These are phyloP conservation scores for Drosophila imparisetae DNA, from an alignment of 2,888 invertebrate genomes.

Conservation along the genomic window DNA sequence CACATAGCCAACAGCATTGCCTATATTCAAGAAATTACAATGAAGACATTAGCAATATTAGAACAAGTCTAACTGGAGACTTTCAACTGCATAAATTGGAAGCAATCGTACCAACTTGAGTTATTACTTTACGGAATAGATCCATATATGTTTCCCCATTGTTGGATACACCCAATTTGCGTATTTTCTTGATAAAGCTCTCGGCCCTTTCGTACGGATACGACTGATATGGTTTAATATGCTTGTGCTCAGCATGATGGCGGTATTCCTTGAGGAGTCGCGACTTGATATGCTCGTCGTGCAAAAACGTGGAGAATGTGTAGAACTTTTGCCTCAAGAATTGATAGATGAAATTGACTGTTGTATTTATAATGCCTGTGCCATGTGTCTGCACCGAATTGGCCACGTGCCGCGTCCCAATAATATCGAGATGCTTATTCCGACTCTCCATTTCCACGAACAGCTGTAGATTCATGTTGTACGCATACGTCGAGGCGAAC, in stretches of 20 bases:
- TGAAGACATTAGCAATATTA: background rate
- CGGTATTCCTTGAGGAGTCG: conserved; percentile 94
- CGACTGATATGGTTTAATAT: conserved; percentile 65
- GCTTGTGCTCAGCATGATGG: conserved; percentile 89
- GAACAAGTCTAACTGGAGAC: background rate
- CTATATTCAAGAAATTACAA: conserved; percentile 44
- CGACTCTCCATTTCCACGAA: conserved; percentile 96
- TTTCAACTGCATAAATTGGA: background rate
- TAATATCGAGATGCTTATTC: conserved; percentile 97
- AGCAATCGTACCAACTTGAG: conserved; percentile 91
- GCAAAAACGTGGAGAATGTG: conserved; percentile 98
- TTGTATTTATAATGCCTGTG: conserved; percentile 97
- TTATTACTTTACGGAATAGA: conserved; percentile 95
- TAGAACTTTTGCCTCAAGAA: conserved; percentile 96
- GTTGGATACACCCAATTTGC: conserved; percentile 92
- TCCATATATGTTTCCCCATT: conserved; percentile 96
- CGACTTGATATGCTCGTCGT: conserved; percentile 98
- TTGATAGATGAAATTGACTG: conserved; percentile 96
- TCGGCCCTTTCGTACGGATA: conserved; percentile 93
- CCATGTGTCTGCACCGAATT: conserved; percentile 99
- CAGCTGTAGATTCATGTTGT: conserved; percentile 98
- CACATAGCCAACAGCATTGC: conserved; percentile 97
- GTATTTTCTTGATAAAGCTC: conserved; percentile 95
- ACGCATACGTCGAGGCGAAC: conserved; percentile 96
- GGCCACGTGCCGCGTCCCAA: conserved; percentile 97